These are phyloP conservation scores for Crocuta crocuta DNA, from an alignment of 2,113 vertebrate genomes.

Conservation along the genomic window DNA sequence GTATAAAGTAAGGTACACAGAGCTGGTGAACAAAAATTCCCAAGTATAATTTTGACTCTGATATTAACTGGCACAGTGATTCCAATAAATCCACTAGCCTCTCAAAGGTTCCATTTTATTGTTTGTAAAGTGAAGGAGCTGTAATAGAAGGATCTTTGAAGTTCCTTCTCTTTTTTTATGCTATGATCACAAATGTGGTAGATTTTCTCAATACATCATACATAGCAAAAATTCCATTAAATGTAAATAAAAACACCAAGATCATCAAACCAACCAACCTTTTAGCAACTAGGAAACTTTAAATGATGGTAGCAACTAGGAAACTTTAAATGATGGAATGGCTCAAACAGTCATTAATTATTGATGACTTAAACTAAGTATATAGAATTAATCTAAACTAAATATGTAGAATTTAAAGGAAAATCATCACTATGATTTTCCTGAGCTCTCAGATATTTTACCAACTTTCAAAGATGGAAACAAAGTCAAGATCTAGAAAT, in stretches of 20 bases:
- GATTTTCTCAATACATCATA: neutral
- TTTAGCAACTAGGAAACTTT: neutral
- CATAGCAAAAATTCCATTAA: neutral
- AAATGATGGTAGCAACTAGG: neutral
- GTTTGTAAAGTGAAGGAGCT: neutral
- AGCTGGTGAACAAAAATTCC: neutral
- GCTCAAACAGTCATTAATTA: neutral
- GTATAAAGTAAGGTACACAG: neutral
- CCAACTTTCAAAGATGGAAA: neutral
- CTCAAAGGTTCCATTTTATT: neutral
- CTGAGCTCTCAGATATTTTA: neutral
- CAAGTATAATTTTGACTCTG: neutral
- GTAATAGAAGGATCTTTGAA: neutral
- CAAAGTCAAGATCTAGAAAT: neutral
- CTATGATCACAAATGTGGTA: neutral
- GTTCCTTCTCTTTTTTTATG: neutral
- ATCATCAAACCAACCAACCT: neutral
- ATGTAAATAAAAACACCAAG: neutral
- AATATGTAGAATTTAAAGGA: neutral
- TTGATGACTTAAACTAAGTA: neutral
- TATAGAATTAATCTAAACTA: neutral
- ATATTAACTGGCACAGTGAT: neutral
- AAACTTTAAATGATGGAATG: neutral
- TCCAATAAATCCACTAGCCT: neutral
- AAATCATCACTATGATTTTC: neutral